phyloP scores from a whole-genome alignment of 1,140 invertebrate genomes.

The Manduca sexta region DNA sequence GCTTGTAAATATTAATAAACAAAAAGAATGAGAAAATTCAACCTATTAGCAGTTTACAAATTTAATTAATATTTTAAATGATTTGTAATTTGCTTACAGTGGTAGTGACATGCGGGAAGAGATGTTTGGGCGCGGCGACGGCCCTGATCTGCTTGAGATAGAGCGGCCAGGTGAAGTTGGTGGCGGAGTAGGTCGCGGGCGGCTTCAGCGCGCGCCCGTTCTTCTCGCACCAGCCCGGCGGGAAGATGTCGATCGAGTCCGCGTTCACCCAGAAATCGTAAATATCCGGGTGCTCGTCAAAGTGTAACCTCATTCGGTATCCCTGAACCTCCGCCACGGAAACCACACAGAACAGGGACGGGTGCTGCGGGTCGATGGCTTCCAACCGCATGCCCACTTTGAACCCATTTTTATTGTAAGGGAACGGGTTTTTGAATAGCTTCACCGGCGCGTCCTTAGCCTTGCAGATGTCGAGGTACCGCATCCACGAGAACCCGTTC shows the following conservation, averaged over 20 bases:
- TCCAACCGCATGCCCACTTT: constrained; percentile 93
- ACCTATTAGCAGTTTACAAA: not conserved
- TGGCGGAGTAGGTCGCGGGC: constrained; percentile 79
- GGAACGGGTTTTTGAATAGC: constrained; percentile 86
- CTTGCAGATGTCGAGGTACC: constrained; percentile 81
- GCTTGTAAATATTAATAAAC: no score
- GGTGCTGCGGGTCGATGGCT: constrained; percentile 94
- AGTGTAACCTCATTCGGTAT: constrained; percentile 89
- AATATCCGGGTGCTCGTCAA: constrained; percentile 92
- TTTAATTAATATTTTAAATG: not conserved
- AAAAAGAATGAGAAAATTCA: no score
- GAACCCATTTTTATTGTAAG: constrained; percentile 82
- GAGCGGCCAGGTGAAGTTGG: constrained; percentile 86
- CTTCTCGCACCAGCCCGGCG: constrained; percentile 93
- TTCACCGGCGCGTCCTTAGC: constrained; percentile 83
- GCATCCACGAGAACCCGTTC: constrained; percentile 83
- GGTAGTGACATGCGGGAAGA: constrained; percentile 78
- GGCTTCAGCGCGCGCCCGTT: constrained; percentile 83
- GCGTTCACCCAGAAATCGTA: constrained; percentile 97
- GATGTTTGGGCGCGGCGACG: constrained; percentile 83
- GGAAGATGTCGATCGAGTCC: constrained; percentile 93
- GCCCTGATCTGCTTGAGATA: constrained; percentile 87
- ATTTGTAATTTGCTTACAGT: constrained; percentile 44
- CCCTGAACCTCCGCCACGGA: constrained; percentile 89
- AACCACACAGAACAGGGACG: constrained; percentile 90